phyloP scores from a whole-genome alignment of 2,113 vertebrate genomes.

The Okapia johnstoni region DNA sequence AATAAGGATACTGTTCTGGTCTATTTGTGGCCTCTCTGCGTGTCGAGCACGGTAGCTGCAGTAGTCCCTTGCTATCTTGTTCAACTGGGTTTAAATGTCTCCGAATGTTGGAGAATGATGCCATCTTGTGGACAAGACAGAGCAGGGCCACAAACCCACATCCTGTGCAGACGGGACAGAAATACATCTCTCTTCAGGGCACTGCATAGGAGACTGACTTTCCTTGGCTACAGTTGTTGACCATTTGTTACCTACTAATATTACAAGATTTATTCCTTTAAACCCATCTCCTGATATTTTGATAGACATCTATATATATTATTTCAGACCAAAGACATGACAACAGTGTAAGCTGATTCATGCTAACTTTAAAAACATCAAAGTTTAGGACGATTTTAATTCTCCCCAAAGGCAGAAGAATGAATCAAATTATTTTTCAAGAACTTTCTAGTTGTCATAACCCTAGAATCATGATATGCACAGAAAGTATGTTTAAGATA shows the following conservation, averaged over 20 bases:
- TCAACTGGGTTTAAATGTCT: neutral
- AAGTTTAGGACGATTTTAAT: neutral
- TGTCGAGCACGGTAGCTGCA: neutral
- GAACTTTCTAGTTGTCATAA: neutral
- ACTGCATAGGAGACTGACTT: neutral
- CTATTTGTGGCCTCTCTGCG: neutral
- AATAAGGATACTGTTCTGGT: neutral
- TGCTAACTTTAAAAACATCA: neutral
- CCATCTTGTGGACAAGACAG: conserved; percentile 71
- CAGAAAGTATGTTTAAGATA: neutral
- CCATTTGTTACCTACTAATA: neutral
- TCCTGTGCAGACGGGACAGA: fast-evolving
- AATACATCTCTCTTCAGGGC: neutral
- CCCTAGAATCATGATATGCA: neutral
- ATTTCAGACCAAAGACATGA: neutral
- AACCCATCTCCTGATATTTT: neutral
- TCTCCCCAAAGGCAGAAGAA: neutral
- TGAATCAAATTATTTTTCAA: neutral
- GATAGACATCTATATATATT: neutral
- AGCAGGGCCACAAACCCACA: neutral
- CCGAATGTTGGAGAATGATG: neutral
- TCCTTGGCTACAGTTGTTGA: neutral
- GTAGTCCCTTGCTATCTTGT: neutral
- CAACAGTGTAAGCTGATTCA: neutral
- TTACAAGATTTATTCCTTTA: neutral